phyloP scores from a whole-genome alignment of 2,113 vertebrate genomes.

The Dascyllus trimaculatus region DNA sequence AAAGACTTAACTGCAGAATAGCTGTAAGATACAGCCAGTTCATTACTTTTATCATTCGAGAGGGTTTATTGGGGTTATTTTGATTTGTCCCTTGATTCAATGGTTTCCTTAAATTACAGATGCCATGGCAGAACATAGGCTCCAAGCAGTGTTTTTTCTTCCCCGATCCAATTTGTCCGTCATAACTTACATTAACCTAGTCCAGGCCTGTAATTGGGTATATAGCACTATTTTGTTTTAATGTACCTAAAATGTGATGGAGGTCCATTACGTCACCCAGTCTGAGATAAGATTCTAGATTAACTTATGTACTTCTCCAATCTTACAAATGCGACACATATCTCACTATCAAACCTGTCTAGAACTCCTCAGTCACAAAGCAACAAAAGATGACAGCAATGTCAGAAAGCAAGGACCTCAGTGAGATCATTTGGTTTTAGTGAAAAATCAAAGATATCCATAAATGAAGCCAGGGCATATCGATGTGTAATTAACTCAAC shows the following conservation, averaged over 20 bases:
- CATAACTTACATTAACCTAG: slow-evolving; percentile 35
- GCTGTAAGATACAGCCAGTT: slow-evolving; percentile 6
- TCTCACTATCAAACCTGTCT: slow-evolving; percentile 23
- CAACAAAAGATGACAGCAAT: slow-evolving; percentile 37
- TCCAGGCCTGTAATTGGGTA: slow-evolving; percentile 6
- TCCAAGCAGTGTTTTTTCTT: slow-evolving; percentile 19
- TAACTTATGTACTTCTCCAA: slow-evolving; percentile 20
- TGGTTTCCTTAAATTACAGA: slow-evolving; percentile 6
- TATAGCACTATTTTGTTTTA: slow-evolving; percentile 47
- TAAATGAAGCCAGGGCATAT: slow-evolving; percentile 74
- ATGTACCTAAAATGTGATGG: slow-evolving; percentile 23
- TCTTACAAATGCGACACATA: background rate
- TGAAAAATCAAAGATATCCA: slow-evolving; percentile 76
- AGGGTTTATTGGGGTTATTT: slow-evolving; percentile 29
- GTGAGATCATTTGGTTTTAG: slow-evolving; percentile 71
- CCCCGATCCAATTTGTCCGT: slow-evolving; percentile 17
- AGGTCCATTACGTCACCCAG: slow-evolving; percentile 14
- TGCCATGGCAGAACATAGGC: slow-evolving; percentile 21
- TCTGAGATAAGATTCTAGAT: slow-evolving; percentile 29
- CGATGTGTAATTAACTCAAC: slow-evolving; percentile 79
- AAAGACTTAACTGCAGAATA: slow-evolving; percentile 8
- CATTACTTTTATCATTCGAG: slow-evolving; percentile 41
- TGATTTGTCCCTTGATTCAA: slow-evolving; percentile 27
- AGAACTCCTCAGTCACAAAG: slow-evolving; percentile 12
- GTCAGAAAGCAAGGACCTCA: slow-evolving; percentile 57